Evolutionary conservation across 2,797 vertebrate genomes (phyloP).

Genomic region (Cyclopterus lumpus): DNA sequence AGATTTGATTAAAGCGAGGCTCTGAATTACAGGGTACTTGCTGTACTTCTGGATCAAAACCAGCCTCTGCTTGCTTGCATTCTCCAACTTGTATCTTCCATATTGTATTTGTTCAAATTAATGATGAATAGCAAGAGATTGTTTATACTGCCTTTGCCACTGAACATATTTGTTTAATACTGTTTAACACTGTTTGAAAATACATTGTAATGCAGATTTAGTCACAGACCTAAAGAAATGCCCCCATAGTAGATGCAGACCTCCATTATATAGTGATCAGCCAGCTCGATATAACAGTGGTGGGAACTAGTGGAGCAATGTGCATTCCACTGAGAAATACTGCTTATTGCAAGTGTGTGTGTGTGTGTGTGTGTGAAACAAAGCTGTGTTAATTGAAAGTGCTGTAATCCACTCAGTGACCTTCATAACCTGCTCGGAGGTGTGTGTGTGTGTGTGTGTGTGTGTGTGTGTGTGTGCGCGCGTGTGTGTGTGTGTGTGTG

Average conservation of each 20-base stretch:
- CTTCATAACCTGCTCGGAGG: constrained; percentile 45
- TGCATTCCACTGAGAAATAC: constrained; percentile 50
- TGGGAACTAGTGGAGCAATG: constrained; percentile 59
- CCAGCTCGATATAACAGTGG: constrained; percentile 55
- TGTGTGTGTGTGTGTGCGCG: background rate
- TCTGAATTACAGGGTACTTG: constrained; percentile 62
- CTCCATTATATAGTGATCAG: constrained; percentile 44
- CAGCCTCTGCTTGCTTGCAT: constrained; percentile 15
- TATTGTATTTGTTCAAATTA: background rate
- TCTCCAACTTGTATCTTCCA: background rate
- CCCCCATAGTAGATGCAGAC: background rate
- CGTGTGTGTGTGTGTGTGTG: constrained; percentile 13
- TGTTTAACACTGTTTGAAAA: background rate
- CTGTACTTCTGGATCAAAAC: constrained; percentile 18
- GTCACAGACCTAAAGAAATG: background rate
- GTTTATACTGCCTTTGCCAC: background rate
- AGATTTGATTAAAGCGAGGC: constrained; percentile 58
- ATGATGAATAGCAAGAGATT: background rate
- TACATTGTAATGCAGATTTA: background rate
- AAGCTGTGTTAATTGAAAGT: constrained; percentile 54
- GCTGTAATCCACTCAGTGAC: constrained; percentile 67
- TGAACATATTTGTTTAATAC: background rate
- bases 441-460: constrained; percentile 23
- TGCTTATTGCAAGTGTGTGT: constrained; percentile 19
- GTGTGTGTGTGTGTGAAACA: constrained; percentile 19